Evolutionary conservation across 2,113 vertebrate genomes (phyloP).

Genomic region (Anoura caudifer): DNA sequence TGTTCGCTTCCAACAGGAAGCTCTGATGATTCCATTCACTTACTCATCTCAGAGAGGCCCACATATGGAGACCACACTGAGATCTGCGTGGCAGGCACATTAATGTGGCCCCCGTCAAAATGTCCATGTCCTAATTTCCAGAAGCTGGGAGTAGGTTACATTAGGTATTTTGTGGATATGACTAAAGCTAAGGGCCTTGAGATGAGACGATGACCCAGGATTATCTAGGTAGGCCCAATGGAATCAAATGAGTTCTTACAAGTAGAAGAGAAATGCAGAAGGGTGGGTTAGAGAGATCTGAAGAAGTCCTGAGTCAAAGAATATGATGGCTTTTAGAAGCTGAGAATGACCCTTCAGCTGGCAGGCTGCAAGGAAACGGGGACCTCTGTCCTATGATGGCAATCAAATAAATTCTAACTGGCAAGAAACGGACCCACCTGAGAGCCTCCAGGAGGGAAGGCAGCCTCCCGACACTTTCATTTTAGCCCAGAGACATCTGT

Average conservation of each 20-base stretch:
- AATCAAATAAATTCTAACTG: neutral
- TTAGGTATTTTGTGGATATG: neutral
- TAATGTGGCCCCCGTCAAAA: neutral
- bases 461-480: fast-evolving
- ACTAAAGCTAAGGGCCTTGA: neutral
- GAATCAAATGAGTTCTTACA: neutral
- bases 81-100: neutral
- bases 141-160: neutral
- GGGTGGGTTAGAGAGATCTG: neutral
- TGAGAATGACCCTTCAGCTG: neutral
- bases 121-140: neutral
- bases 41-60: neutral
- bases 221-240: neutral
- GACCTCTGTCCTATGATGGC: neutral
- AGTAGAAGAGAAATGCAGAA: neutral
- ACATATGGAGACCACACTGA: neutral
- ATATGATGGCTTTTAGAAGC: fast-evolving
- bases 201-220: neutral
- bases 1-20: neutral
- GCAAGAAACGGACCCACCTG: neutral
- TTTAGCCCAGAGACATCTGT: neutral
- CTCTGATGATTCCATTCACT: neutral
- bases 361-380: neutral
- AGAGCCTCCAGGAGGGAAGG: neutral
- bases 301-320: neutral